Conservation (phyloP, 2,113 vertebrate genomes). For the Spheniscus mendiculus region DNA sequence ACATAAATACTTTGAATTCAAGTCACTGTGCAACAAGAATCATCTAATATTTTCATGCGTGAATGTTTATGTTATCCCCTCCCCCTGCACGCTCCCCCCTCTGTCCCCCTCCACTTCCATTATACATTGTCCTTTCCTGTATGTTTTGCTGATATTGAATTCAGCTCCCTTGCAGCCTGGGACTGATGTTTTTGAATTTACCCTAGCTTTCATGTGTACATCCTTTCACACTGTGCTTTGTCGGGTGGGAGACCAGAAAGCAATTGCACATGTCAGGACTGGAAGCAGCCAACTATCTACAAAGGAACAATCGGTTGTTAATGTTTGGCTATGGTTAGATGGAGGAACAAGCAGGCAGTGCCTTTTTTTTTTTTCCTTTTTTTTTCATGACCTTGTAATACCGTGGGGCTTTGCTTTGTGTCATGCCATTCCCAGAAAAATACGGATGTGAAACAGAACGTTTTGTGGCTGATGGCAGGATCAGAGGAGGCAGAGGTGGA, state of each 20-base stretch:
- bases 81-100: neutral
- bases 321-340: constrained; percentile 27
- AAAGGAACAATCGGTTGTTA: constrained; percentile 10
- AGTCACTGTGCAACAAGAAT: constrained; percentile 73
- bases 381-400: constrained; percentile 18
- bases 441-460: neutral
- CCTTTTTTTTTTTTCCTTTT: neutral
- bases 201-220: constrained; percentile 48
- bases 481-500: neutral
- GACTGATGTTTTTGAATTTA: constrained; percentile 28
- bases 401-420: neutral
- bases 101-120: neutral
- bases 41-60: constrained; percentile 27
- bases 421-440: constrained; percentile 25
- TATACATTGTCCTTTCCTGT: constrained; percentile 32
- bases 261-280: constrained; percentile 29
- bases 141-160: constrained; percentile 23
- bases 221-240: constrained; percentile 63
- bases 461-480: neutral
- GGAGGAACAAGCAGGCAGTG: constrained; percentile 6
- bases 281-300: constrained; percentile 49
- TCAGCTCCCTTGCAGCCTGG: neutral
- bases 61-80: constrained; percentile 8
- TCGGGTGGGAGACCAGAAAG: constrained; percentile 4
- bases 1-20: constrained; percentile 69